Percentiles rank a stretch among this genome's conserved stretches.
phyloP scores from a whole-genome alignment of 2,888 invertebrate genomes.

The Sturmia bella region DNA sequence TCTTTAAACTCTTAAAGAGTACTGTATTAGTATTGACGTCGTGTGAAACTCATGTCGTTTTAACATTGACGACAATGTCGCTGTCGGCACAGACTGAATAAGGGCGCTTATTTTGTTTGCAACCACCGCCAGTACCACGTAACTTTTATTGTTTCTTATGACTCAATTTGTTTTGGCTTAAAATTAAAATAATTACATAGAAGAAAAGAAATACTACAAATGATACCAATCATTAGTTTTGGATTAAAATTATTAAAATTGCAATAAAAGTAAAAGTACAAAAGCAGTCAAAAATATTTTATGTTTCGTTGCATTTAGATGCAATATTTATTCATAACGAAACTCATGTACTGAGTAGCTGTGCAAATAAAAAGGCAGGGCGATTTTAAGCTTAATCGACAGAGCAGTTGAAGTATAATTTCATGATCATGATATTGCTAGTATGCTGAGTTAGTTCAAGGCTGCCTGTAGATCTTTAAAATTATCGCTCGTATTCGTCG shows the following conservation, averaged over 20 bases:
- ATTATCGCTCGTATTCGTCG: too few species aligned
- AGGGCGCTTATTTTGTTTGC: background rate
- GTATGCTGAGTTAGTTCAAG: too few species aligned
- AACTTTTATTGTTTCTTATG: slow-evolving; percentile 51
- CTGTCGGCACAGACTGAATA: too few species aligned
- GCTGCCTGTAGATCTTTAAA: too few species aligned
- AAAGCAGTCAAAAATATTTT: slow-evolving; percentile 5
- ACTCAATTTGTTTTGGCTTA: slow-evolving; percentile 37
- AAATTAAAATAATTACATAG: slow-evolving; percentile 31
- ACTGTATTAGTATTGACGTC: too few species aligned
- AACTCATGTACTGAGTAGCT: slow-evolving; percentile 17
- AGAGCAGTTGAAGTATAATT: slow-evolving; percentile 11
- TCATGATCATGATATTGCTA: background rate
- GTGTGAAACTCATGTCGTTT: too few species aligned
- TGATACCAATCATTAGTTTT: slow-evolving; percentile 36
- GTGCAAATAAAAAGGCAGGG: slow-evolving; percentile 44
- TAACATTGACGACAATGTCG: too few species aligned
- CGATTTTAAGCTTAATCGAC: slow-evolving; percentile 1
- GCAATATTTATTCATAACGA: slow-evolving; percentile 27
- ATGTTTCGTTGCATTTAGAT: slow-evolving; percentile 16
- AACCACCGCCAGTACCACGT: slow-evolving; percentile 41
- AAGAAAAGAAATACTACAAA: slow-evolving; percentile 32
- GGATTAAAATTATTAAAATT: slow-evolving; percentile 54
- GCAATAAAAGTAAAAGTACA: slow-evolving; percentile 66
- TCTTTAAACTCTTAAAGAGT: too few species aligned